Base-by-base conservation (phyloP, 2,113 vertebrate species). In the Bambusicola thoracicus region DNA sequence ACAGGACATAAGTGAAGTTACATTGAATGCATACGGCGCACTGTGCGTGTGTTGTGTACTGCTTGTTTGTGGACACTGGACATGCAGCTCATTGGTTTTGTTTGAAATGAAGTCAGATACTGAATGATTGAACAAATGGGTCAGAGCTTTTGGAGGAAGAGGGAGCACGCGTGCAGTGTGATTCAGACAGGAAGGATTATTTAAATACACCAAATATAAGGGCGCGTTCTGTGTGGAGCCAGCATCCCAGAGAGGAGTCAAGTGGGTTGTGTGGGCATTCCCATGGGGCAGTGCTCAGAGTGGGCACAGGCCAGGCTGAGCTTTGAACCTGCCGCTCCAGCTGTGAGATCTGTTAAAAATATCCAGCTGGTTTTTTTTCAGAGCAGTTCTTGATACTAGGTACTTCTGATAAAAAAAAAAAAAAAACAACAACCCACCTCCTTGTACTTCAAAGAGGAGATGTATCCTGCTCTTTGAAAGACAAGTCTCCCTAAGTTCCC, bases 21-120 rank as follows among this genome's bases (percentile, higher is more conserved):
- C 11, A 25, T 36, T 30, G 40, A 10, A 34, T 48, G n/a, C 0
- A 0, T 67, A 46, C 0, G 2, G 20, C 25, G 7, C 19, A 14
- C 2, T 5, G 62, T 27, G 27, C 22, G 9, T 2, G 1, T 34
- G 27, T 46, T 13, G 66, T 66, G 36, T 30, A 18, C 11, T 65
- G 56, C 13, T 1, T 3, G 6, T n/a, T 49, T 40, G 49, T 65
- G 49, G 32, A 10, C 2, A 1, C 3, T 46, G 44, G 68, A 32
- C 16, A 18, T 65, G 6, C 43, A 43, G 9, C 32, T 77, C 0
- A 0, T 46, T 56, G 24, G 40, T 85, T 73, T 77, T 68, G 10
- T 78, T 78, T 82, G 18, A 65, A 76, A 40, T 36, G 17, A 81
- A 44, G 15, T 67, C 34, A 62, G 4, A 66, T 88, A 48, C 3